Base-by-base conservation (phyloP, 2,888 invertebrate genomes). In the Hydraecia micacea region DNA sequence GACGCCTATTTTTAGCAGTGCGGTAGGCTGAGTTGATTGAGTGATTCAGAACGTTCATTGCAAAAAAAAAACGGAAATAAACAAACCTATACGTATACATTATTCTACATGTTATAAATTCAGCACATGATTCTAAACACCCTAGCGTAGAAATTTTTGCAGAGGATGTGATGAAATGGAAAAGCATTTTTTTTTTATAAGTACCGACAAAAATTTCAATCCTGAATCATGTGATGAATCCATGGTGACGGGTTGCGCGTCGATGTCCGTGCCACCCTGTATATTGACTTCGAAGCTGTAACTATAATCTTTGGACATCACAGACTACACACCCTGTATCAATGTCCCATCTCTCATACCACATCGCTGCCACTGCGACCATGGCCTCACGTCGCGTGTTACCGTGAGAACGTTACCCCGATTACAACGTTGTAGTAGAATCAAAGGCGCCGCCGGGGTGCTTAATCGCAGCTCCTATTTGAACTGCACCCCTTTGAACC, bases 371-470 rank as follows among this genome's bases (percentile, higher is more conserved):
- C 69, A 88, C 11, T 77, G 5, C 2, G 15, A 83, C 89, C 88
- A 39, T 65, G 6, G n/a, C 75, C 62, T 13, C 25, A 49, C 39
- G 81, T 89, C 82, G 89, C 89, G 87, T 89, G 89, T 84, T 78
- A 86, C 87, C 89, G 89, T 89, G 89, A 81, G 89, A 89, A 89
- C 87, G 83, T 75, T 81, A 81, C 82, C 83, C 83, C 88, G 87
- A 87, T 88, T 88, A 85, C 78, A 86, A 75, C 79, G 79, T 81
- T 66, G 76, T 73, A 86, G 83, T 79, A 73, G 88, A 80, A 87
- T 86, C 89, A 89, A 89, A 89, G 89, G 87, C 88, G 84, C 88
- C 88, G 88, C 83, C 76, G 86, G 86, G 86, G 86, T 85, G 79
- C 76, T 87, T 89, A 87, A 89, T 89, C 88, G 88, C 55, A 81